Evolutionary conservation across 2,888 invertebrate genomes (phyloP).

Genomic region (Thereva nobilitata): DNA sequence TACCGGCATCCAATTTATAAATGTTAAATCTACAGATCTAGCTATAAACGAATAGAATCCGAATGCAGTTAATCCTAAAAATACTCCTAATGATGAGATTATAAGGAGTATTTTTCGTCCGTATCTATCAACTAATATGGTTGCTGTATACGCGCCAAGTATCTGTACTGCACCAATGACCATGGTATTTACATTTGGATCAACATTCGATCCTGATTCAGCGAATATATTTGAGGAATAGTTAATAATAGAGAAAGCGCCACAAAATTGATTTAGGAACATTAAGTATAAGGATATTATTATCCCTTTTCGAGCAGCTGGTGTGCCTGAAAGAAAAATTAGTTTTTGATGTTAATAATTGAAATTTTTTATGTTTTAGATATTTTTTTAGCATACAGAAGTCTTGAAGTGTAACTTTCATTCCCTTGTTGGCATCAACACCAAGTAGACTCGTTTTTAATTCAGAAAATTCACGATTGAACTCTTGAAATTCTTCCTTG

Average conservation of each 20-base stretch:
- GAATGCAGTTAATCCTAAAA: constrained; percentile 48
- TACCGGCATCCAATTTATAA: constrained; percentile 50
- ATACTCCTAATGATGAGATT: constrained; percentile 49
- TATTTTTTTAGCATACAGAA: constrained; percentile 47
- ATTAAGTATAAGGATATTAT: constrained; percentile 46
- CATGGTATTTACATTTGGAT: constrained; percentile 53
- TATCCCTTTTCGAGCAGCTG: constrained; percentile 48
- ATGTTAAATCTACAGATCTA: constrained; percentile 42
- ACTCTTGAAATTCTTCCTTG: constrained; percentile 46
- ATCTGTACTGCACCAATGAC: constrained; percentile 52
- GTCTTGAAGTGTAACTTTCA: constrained; percentile 45
- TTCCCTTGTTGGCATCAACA: constrained; percentile 18
- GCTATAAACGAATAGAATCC: constrained; percentile 49
- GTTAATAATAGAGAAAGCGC: constrained; percentile 52
- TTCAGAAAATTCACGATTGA: constrained; percentile 46
- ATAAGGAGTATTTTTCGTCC: constrained; percentile 52
- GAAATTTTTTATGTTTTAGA: not conserved
- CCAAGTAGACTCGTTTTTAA: constrained; percentile 45
- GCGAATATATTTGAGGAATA: constrained; percentile 54
- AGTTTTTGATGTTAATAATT: not conserved
- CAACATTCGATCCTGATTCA: constrained; percentile 48
- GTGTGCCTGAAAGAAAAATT: constrained; percentile 45
- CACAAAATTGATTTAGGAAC: constrained; percentile 50
- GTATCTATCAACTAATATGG: constrained; percentile 50
- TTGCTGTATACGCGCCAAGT: constrained; percentile 50